Base-by-base conservation (phyloP, 2,113 vertebrate species). In the human (Homo sapiens) region DNA sequence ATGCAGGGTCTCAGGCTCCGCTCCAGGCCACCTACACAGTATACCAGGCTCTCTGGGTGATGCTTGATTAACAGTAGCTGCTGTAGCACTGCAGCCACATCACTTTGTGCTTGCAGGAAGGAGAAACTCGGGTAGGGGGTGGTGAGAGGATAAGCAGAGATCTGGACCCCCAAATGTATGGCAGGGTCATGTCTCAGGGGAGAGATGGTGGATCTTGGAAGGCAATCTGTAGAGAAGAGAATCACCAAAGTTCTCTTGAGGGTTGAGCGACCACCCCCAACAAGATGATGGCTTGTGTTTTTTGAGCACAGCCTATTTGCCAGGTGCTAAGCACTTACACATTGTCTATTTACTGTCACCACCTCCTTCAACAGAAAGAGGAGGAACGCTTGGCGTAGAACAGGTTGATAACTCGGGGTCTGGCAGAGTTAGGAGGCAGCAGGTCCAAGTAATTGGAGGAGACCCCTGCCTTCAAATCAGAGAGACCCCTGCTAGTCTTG, bases 221-320 rank as follows among this genome's bases (percentile, higher is more conserved):
- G 52, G 76, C 40, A 6, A 1, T 55, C 57, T 52, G 23, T 48
- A 1, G 48, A 50, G 85, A 93, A 43, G n/a, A 90, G 18, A 55
- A 22, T 52, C 22, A 1, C 59, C 5, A 4, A 4, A 14, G 30
- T 78, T 50, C 89, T 85, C 79, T 30, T 27, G 9, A 70, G 32
- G 40, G 10, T 11, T 5, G 2, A 8, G 12, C 25, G 38, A 72
- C 86, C 35, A 18, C 27, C n/a, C 27, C 35, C 3, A 0, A 16
- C 18, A 20, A 27, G 40, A 12, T 50, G 22, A 40, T 6, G 22
- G n/a, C 66, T 14, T 23, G 18, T 6, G 6, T 40, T 86, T 22
- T 40, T 12, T 3, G 0, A 61, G 55, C 38, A 16, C 43, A 4
- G 17, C 12, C 32, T 35, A 0, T 61, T 1, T 45, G n/a, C 80